These are phyloP conservation scores for Adelognathus sp. DNA, from an alignment of 2,888 invertebrate species.

Conservation along the genomic window DNA sequence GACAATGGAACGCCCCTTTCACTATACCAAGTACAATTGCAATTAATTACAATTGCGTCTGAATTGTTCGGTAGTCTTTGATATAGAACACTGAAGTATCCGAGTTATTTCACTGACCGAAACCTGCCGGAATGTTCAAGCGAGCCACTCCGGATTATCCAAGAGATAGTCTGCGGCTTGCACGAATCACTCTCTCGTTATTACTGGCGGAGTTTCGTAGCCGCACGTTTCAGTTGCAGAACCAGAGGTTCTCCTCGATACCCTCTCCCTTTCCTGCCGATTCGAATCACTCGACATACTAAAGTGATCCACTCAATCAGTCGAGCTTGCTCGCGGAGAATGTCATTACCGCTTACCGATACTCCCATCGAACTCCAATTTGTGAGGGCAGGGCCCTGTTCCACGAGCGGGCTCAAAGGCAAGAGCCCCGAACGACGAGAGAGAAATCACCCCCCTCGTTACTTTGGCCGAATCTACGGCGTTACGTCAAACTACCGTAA, in stretches of 20 bases:
- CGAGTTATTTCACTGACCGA: constrained; percentile 15
- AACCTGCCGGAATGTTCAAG: constrained; percentile 25
- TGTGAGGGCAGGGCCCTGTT: constrained; percentile 45
- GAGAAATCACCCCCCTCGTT: constrained; percentile 20
- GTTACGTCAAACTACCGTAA: constrained; percentile 36
- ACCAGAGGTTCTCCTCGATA: constrained; percentile 5
- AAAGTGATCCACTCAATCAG: constrained; percentile 69
- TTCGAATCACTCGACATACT: constrained; percentile 53
- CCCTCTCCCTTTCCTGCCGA: not conserved
- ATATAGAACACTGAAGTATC: constrained; percentile 25
- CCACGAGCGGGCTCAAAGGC: constrained; percentile 40
- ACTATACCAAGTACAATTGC: too few species aligned
- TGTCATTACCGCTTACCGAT: constrained; percentile 57
- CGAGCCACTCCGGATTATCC: constrained; percentile 12
- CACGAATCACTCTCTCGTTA: constrained; percentile 11
- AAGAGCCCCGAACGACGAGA: not conserved
- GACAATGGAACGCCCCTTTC: too few species aligned
- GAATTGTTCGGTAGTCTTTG: constrained; percentile 24
- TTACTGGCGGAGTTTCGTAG: constrained; percentile 16
- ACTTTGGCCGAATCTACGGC: constrained; percentile 14
- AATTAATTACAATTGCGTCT: constrained; percentile 29
- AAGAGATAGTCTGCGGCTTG: not conserved
- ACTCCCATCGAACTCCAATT: constrained; percentile 65
- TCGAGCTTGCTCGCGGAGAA: constrained; percentile 60
- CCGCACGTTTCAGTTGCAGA: constrained; percentile 7